Percentiles rank a stretch among this genome's conserved stretches.
These are phyloP conservation scores for Darevskia mixta DNA, from an alignment of 2,797 vertebrate genomes.

Conservation along the genomic window DNA sequence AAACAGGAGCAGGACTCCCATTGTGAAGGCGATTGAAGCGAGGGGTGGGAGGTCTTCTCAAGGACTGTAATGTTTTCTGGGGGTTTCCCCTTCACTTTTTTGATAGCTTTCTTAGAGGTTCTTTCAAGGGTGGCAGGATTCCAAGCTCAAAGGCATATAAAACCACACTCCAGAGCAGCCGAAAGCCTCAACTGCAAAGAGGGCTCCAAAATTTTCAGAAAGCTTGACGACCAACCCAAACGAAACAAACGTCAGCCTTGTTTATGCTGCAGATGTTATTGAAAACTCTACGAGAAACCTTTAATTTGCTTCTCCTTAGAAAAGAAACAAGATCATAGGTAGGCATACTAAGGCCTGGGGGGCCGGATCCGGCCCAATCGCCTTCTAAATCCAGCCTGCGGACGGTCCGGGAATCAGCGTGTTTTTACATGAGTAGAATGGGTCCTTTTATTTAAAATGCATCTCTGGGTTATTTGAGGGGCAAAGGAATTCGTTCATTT, in stretches of 20 bases:
- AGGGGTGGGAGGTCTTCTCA: slow-evolving; percentile 36
- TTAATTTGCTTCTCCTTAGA: not conserved
- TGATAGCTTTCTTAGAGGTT: slow-evolving; percentile 49
- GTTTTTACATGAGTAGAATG: no score
- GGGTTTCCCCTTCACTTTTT: slow-evolving; percentile 40
- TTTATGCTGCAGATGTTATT: slow-evolving; percentile 18
- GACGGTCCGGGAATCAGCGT: no score
- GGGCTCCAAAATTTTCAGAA: not conserved
- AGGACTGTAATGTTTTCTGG: slow-evolving; percentile 29
- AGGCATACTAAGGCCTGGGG: no score
- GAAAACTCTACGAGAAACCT: not conserved
- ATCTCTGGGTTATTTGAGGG: no score
- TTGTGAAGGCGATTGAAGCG: not conserved
- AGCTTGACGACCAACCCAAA: not conserved
- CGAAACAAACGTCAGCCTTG: slow-evolving; percentile 27
- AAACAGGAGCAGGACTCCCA: not conserved
- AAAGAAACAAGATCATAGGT: not conserved
- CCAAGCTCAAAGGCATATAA: slow-evolving; percentile 38
- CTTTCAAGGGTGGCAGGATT: slow-evolving; percentile 36
- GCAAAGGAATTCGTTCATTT: no score
- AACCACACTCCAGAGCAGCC: slow-evolving; percentile 37
- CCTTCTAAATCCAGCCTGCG: no score
- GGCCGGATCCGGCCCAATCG: no score
- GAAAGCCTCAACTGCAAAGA: slow-evolving; percentile 9
- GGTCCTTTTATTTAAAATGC: no score